Base-by-base conservation (phyloP, 1,140 invertebrate genomes). In the Papilio aristodemus region DNA sequence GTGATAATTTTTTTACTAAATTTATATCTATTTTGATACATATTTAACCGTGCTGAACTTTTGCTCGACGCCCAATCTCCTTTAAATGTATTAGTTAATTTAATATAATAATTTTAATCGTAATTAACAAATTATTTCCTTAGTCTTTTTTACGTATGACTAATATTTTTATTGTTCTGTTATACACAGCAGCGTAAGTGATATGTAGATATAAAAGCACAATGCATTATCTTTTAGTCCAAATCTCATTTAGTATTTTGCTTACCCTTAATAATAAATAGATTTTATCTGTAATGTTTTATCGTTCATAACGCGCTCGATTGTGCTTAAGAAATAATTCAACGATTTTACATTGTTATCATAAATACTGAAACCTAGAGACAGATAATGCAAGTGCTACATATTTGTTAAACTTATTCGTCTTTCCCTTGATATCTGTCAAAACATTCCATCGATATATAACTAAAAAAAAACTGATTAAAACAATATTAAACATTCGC, bases 41-140 rank as follows among this genome's bases (percentile, higher is more conserved):
- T 69, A 63, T 60, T 74, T 66, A 17, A 14, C 46, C 58, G 59
- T 75, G 74, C 74, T 75, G 74, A 75, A 75, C 74, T 75, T 75
- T 76, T 70, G 39, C 68, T 73, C 68, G 43, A 71, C 58, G 66
- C 66, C 66, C 66, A 66, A 68, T 41, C 67, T 68, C 69, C 69
- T 71, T 71, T 71, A 76, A 78, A 78, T 82, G 78, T 81, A 78
- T 80, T 80, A 83, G 75, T 84, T 85, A 85, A 81, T 81, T 81
- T 81, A 77, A 79, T 84, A 83, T 78, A 80, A 80, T 84, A 80
- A 80, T 84, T 84, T 72, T 85, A 85, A 79, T 75, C 69, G 71
- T 79, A 77, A 76, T 75, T 77, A 77, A 76, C 63, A 78, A 76
- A 75, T 78, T 78, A 73, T 79, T 71, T 77, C 68, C 72, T 68